Conservation (phyloP, 1,140 invertebrate species). For the Drosophila serrata region DNA sequence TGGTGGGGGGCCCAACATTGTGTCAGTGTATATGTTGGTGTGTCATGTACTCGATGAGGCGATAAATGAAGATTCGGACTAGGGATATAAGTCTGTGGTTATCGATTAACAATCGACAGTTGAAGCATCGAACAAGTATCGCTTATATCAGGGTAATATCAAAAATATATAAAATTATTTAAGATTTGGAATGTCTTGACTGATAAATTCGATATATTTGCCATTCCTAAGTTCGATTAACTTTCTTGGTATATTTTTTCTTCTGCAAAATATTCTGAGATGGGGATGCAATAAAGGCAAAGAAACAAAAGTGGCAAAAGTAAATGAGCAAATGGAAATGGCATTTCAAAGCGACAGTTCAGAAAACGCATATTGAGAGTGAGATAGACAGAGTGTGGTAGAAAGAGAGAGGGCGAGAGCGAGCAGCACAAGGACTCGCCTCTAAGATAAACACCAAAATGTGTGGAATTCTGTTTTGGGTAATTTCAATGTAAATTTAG, state of each 20-base stretch:
- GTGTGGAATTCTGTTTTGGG: constrained; percentile 17
- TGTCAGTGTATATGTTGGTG: constrained; percentile 49
- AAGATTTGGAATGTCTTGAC: neutral
- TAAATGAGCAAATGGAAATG: constrained; percentile 27
- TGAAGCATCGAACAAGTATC: neutral
- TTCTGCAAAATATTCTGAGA: constrained; percentile 1
- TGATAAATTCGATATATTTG: neutral
- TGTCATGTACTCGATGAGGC: constrained; percentile 39
- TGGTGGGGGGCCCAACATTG: constrained; percentile 37
- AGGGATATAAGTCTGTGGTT: neutral
- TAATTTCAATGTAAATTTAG: constrained; percentile 27
- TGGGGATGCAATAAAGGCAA: constrained; percentile 31
- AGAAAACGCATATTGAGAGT: constrained; percentile 14
- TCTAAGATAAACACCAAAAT: constrained; percentile 25
- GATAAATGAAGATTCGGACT: constrained; percentile 28
- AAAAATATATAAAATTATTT: neutral
- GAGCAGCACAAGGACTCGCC: constrained; percentile 17
- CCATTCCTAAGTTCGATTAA: constrained; percentile 11
- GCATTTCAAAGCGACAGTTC: constrained; percentile 49
- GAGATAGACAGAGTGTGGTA: constrained; percentile 22
- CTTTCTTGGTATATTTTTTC: constrained; percentile 19
- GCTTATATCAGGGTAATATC: neutral
- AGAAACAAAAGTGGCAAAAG: constrained; percentile 19
- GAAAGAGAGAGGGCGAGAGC: constrained; percentile 43
- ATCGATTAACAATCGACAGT: neutral